Conservation (phyloP, 2,888 invertebrate genomes). For the Polydrusus cervinus region DNA sequence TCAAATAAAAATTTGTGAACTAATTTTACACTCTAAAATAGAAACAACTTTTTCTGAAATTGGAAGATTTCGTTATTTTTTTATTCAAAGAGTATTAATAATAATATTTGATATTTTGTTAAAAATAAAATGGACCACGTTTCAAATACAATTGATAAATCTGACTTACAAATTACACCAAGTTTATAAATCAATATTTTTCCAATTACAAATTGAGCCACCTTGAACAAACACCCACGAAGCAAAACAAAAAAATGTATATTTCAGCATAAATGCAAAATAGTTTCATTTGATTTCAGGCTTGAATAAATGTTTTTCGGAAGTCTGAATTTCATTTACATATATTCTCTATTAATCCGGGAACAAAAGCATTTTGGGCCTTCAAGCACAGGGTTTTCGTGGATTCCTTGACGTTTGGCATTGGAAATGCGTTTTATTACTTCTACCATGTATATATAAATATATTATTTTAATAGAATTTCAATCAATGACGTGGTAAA, state of each 20-base stretch:
- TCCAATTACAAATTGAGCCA: neutral
- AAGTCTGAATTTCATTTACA: conserved; percentile 15
- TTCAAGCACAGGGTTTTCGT: neutral
- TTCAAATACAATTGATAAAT: too few species aligned
- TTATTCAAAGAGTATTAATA: too few species aligned
- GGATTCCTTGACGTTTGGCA: neutral
- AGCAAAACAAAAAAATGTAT: neutral
- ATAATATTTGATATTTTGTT: too few species aligned
- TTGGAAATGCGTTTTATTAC: conserved; percentile 9
- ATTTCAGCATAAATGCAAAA: conserved; percentile 12
- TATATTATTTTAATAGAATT: neutral
- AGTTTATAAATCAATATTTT: too few species aligned
- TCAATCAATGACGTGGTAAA: too few species aligned
- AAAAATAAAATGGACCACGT: too few species aligned
- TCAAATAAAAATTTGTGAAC: too few species aligned
- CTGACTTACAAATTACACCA: too few species aligned
- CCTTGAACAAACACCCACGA: neutral
- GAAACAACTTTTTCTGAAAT: too few species aligned
- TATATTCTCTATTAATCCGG: conserved; percentile 11
- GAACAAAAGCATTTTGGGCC: conserved; percentile 2
- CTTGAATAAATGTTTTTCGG: conserved; percentile 1
- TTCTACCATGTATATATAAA: neutral
- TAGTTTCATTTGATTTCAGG: conserved; percentile 3
- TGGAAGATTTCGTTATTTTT: too few species aligned
- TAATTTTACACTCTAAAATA: too few species aligned